Evolutionary conservation across 2,113 vertebrate genomes (phyloP).

Genomic region (Turnix velox): DNA sequence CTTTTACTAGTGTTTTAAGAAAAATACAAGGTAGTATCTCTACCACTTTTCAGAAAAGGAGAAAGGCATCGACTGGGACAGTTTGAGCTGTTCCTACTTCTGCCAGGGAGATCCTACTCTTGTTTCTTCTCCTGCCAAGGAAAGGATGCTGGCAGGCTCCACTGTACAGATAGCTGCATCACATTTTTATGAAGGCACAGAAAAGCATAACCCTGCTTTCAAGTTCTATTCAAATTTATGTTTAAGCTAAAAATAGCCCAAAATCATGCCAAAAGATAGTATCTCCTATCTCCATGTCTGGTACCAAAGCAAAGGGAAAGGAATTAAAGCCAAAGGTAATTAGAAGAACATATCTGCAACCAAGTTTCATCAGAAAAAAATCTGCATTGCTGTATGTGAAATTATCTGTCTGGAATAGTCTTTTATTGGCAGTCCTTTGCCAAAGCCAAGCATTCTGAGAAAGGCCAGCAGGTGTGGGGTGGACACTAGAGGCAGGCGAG

Average conservation of each 20-base stretch:
- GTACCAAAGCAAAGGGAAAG: neutral
- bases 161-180: neutral
- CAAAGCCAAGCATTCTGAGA: neutral
- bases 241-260: neutral
- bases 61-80: neutral
- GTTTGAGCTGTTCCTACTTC: neutral
- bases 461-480: rapidly evolving
- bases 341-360: neutral
- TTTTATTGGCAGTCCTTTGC: neutral
- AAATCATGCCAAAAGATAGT: neutral
- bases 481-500: neutral
- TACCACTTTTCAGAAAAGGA: neutral
- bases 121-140: neutral
- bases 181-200: neutral
- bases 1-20: neutral
- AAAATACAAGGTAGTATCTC: neutral
- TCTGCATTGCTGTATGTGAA: neutral
- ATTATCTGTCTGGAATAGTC: neutral
- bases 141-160: neutral
- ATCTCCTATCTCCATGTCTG: neutral
- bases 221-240: neutral
- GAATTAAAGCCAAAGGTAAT: neutral
- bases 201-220: neutral
- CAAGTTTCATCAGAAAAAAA: neutral
- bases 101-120: no score